These are phyloP conservation scores for Petrocephalus schoutedeni DNA, from an alignment of 2,797 vertebrate species.

Conservation along the genomic window DNA sequence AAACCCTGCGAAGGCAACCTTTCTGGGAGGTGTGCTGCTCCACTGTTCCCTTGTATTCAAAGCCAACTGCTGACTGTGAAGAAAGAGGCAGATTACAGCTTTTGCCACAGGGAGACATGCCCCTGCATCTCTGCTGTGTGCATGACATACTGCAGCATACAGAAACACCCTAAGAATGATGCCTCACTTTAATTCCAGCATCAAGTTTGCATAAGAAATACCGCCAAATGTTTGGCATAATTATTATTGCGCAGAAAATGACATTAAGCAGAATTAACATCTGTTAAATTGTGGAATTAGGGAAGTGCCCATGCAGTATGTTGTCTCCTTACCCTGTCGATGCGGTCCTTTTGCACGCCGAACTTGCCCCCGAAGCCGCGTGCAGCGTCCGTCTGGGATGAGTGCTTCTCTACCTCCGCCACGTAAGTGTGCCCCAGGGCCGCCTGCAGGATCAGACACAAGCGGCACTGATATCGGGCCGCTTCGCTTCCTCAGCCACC, in stretches of 20 bases:
- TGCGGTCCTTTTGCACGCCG: conserved; percentile 82
- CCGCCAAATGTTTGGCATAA: not conserved
- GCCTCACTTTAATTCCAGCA: not conserved
- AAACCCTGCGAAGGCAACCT: conserved; percentile 54
- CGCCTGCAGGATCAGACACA: conserved; percentile 54
- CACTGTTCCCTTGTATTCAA: conserved; percentile 85
- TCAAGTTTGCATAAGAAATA: not conserved
- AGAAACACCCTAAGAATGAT: not conserved
- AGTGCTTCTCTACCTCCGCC: conserved; percentile 77
- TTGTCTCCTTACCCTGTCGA: conserved; percentile 73
- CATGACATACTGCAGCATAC: not conserved
- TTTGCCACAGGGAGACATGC: not conserved
- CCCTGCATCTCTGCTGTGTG: not conserved
- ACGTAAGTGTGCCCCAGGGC: conserved; percentile 81
- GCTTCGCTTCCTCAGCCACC: too few relatives aligned
- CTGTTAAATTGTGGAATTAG: not conserved
- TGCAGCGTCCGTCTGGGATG: conserved; percentile 86
- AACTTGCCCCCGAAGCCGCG: conserved; percentile 89
- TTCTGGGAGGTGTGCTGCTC: conserved; percentile 84
- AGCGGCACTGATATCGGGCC: too few relatives aligned
- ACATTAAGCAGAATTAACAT: not conserved
- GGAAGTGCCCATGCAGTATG: not conserved
- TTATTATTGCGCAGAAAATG: not conserved
- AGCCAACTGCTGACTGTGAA: conserved; percentile 82
- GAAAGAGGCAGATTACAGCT: conserved; percentile 16